These are phyloP conservation scores for Sturnira hondurensis DNA, from an alignment of 2,113 vertebrate genomes.

Conservation along the genomic window DNA sequence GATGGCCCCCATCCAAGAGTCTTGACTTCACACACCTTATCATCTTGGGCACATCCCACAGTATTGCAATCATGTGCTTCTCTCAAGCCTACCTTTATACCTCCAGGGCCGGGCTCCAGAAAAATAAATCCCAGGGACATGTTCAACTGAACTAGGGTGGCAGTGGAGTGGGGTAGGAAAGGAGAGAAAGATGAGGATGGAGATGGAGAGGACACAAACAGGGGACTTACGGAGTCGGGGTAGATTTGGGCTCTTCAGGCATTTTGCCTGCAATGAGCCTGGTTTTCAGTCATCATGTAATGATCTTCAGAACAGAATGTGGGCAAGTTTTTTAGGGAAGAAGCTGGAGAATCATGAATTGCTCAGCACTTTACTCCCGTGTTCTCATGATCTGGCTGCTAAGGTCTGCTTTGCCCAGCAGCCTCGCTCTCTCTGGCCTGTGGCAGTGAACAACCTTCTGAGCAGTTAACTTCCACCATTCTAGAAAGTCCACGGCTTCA, in stretches of 20 bases:
- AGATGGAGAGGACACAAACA: background rate
- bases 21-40: background rate
- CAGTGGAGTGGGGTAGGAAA: background rate
- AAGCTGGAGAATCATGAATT: background rate
- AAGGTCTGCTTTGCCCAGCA: background rate
- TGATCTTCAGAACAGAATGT: background rate
- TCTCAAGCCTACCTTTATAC: background rate
- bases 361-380: background rate
- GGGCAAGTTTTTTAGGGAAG: background rate
- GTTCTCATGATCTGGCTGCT: background rate
- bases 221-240: background rate
- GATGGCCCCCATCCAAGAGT: too few relatives aligned
- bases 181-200: background rate
- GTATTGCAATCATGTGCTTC: background rate
- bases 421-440: background rate
- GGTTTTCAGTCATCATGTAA: background rate
- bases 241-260: background rate
- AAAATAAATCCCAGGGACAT: background rate
- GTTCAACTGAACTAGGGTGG: background rate
- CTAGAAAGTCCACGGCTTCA: background rate
- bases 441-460: background rate
- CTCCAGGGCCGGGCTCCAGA: background rate
- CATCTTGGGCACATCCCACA: background rate
- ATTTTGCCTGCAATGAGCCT: background rate
- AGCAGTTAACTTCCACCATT: background rate